phyloP scores from a whole-genome alignment of 2,113 vertebrate species.

The Prunella fulvescens region DNA sequence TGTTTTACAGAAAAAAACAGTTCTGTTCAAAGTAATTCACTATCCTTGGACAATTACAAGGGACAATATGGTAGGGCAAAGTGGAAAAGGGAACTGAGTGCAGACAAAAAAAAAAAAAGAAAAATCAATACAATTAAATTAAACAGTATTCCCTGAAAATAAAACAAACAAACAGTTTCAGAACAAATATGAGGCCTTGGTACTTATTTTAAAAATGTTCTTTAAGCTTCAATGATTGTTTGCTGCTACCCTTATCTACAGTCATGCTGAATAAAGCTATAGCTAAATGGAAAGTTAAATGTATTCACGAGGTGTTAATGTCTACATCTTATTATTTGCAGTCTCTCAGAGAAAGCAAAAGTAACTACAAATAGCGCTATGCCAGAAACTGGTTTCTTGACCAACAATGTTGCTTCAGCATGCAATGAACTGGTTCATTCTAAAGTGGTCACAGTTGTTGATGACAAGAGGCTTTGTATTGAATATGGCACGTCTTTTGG shows the following conservation, averaged over 20 bases:
- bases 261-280: slow-evolving; percentile 89
- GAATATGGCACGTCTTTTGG: slow-evolving; percentile 93
- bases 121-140: slow-evolving; percentile 82
- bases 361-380: slow-evolving; percentile 89
- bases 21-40: slow-evolving; percentile 78
- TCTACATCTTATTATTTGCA: slow-evolving; percentile 83
- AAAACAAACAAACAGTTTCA: slow-evolving; percentile 75
- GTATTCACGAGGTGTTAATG: slow-evolving; percentile 84
- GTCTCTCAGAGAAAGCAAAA: slow-evolving; percentile 86
- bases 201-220: slow-evolving; percentile 82
- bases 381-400: slow-evolving; percentile 82
- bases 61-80: slow-evolving; percentile 69
- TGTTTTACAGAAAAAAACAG: slow-evolving; percentile 76
- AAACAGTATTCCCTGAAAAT: slow-evolving; percentile 84
- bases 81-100: slow-evolving; percentile 72
- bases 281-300: slow-evolving; percentile 84
- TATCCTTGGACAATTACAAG: slow-evolving; percentile 78
- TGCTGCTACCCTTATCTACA: slow-evolving; percentile 86
- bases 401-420: slow-evolving; percentile 85
- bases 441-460: slow-evolving; percentile 81
- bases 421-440: slow-evolving; percentile 82
- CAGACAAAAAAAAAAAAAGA: slow-evolving; percentile 69
- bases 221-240: slow-evolving; percentile 84
- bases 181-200: slow-evolving; percentile 79
- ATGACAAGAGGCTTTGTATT: slow-evolving; percentile 82